phyloP scores from a whole-genome alignment of 2,113 vertebrate species.

The Tinamus guttatus region DNA sequence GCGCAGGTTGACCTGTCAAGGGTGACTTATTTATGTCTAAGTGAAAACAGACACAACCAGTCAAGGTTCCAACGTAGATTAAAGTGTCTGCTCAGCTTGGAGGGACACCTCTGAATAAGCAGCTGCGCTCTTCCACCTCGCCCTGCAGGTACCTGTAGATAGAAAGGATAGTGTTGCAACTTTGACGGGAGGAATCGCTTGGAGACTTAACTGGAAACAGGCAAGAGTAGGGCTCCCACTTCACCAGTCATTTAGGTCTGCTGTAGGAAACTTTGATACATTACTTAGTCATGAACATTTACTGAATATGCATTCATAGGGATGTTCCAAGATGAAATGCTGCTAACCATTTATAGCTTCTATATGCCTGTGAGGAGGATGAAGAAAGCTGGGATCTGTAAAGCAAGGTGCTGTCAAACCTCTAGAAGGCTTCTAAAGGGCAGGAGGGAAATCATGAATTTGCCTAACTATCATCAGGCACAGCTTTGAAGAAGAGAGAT shows the following conservation, averaged over 20 bases:
- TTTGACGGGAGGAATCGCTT: not conserved
- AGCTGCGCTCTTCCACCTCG: not conserved
- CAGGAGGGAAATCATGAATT: not conserved
- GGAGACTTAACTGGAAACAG: not conserved
- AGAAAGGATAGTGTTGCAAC: not conserved
- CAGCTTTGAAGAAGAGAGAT: not conserved
- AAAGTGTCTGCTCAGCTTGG: not conserved
- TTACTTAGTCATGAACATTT: not conserved
- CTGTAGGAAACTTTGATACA: not conserved
- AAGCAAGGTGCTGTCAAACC: not conserved
- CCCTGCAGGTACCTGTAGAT: not conserved
- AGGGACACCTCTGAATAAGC: not conserved
- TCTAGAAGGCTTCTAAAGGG: not conserved
- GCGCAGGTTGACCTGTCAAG: not conserved
- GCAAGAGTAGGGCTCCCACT: not conserved
- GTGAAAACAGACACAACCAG: not conserved
- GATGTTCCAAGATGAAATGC: conserved; percentile 14
- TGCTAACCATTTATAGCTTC: not conserved
- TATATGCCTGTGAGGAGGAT: not conserved
- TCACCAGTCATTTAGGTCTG: not conserved
- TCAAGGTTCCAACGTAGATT: not conserved
- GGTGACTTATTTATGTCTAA: not conserved
- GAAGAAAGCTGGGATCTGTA: not conserved
- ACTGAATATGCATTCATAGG: not conserved
- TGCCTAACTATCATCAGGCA: not conserved